Percentiles rank a stretch among this genome's conserved stretches.
Evolutionary conservation across 2,797 vertebrate species (phyloP).

Genomic region (Rhabdomys pumilio): DNA sequence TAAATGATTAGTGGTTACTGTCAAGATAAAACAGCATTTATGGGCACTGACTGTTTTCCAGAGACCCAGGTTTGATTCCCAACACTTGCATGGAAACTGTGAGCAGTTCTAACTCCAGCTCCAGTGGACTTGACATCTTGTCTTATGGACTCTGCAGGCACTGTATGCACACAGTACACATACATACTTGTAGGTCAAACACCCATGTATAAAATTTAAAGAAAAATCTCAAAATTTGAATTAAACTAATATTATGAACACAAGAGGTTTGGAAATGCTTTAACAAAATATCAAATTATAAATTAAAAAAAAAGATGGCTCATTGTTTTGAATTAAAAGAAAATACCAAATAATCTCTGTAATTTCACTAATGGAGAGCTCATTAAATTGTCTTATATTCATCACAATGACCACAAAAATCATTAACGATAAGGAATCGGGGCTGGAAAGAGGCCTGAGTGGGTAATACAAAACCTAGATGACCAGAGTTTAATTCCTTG

Average conservation of each 20-base stretch:
- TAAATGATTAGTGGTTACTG: conserved; percentile 54
- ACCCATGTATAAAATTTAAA: not conserved
- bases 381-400: conserved; percentile 18
- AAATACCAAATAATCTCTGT: conserved; percentile 57
- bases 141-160: not conserved
- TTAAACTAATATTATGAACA: not conserved
- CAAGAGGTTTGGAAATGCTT: conserved; percentile 38
- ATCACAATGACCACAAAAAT: not conserved
- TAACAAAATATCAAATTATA: conserved; percentile 10
- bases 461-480: not conserved
- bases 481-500: not conserved
- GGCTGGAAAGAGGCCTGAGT: not conserved
- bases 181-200: not conserved
- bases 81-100: not conserved
- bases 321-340: conserved; percentile 17
- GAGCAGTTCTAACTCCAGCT: not conserved
- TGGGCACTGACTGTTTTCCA: not conserved
- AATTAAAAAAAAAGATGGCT: not conserved
- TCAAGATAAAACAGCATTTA: conserved; percentile 10
- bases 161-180: not conserved
- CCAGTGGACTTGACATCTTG: not conserved
- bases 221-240: not conserved
- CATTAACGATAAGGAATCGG: conserved; percentile 6
- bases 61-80: not conserved
- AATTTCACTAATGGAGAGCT: conserved; percentile 1